Evolutionary conservation across 2,797 vertebrate species (phyloP), one percentile per base, ranked within the genome.

Genomic region (Brotula barbata): DNA sequence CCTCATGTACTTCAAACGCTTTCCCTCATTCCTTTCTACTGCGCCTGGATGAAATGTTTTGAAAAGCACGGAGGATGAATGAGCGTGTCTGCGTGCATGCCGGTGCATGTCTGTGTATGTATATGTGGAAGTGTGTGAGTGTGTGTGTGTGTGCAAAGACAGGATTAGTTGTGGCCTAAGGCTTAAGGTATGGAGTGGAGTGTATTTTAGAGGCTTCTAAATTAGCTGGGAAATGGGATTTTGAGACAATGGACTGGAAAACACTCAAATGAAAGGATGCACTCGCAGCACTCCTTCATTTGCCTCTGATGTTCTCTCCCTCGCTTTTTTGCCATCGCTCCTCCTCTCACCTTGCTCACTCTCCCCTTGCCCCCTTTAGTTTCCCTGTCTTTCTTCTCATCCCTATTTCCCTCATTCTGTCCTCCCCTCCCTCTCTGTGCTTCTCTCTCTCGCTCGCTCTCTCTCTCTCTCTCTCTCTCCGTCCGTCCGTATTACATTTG

Each of bases 201-300:
- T 89, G 84, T 88, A 87, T 90, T 90, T 88, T 89, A 89, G 87
- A 85, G 82, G 86, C 86, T 86, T 88, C 88, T 89, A 89, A 89
- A 89, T 89, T 89, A 89, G 84, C 87, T 87, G 69, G 84, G 86
- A 89, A 90, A 90, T 89, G 86, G 83, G 87, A 89, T 89, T 89
- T 88, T 90, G 80, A 89, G 81, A 89, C 87, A 89, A 90, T 87
- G 83, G 85, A 80, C 71, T 82, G 81, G 80, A 81, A 84, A 84
- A 81, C 79, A 73, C 71, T 84, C 68, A 84, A 88, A 87, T 89
- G 83, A 88, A 88, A 88, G 83, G 82, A 88, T 83, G 68, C 86
- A 80, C 83, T 88, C 61, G 70, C 80, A 81, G 78, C 81, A 72
- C 82, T 85, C 75, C 71, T 82, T 81, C 77, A 77, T 82, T 85